Conservation (phyloP, 2,888 invertebrate species). For the Synergus umbraculus region DNA sequence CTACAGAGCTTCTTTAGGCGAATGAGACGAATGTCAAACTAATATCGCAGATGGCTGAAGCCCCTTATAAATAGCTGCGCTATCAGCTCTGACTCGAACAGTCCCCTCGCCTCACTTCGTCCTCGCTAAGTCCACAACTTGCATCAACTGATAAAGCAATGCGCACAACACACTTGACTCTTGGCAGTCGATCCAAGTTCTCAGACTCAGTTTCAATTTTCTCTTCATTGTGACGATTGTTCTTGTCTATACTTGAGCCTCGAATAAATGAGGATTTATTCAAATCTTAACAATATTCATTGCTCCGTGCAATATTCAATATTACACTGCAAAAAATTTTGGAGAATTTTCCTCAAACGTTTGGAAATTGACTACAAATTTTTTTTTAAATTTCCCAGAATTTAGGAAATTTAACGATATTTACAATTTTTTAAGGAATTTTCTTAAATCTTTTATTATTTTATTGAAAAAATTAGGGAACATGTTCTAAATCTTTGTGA, state of each 20-base stretch:
- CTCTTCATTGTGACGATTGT: neutral
- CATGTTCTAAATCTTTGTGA: too few species aligned
- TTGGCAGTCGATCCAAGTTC: neutral
- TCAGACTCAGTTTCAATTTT: neutral
- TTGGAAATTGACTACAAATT: too few species aligned
- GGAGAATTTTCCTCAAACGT: too few species aligned
- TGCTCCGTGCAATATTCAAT: too few species aligned
- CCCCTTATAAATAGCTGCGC: constrained; percentile 64
- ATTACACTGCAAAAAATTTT: too few species aligned
- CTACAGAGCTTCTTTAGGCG: constrained; percentile 21
- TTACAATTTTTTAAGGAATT: too few species aligned
- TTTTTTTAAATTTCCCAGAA: too few species aligned
- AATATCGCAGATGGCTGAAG: constrained; percentile 53
- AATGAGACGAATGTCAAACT: constrained; percentile 56
- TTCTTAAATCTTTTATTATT: too few species aligned
- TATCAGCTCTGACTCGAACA: constrained; percentile 60
- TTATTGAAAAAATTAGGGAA: too few species aligned
- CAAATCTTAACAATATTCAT: too few species aligned
- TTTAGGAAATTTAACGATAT: too few species aligned
- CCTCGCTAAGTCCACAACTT: constrained; percentile 39
- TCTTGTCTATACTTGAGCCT: neutral
- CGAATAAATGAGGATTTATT: neutral
- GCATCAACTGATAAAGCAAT: constrained; percentile 18
- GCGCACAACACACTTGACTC: constrained; percentile 8
- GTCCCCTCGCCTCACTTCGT: constrained; percentile 43